These are phyloP conservation scores for Mythimna lalbum DNA, from an alignment of 2,888 invertebrate species.

Conservation along the genomic window DNA sequence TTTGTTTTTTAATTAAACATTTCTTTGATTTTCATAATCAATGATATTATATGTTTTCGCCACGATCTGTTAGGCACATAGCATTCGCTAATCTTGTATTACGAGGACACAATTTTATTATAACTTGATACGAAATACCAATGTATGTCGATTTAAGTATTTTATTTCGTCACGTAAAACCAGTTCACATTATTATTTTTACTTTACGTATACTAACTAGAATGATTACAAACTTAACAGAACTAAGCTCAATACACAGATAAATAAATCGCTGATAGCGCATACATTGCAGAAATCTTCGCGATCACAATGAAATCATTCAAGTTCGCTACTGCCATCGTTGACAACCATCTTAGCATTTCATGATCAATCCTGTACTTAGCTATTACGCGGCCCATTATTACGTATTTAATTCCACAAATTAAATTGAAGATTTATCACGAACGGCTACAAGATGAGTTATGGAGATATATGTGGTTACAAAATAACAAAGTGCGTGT, in stretches of 20 bases:
- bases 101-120: conserved; percentile 4
- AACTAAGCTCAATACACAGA: not conserved
- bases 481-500: conserved; percentile 20
- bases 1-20: not conserved
- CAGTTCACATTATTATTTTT: not conserved
- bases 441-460: conserved; percentile 29
- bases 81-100: not conserved
- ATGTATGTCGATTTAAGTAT: not conserved
- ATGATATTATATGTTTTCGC: not conserved
- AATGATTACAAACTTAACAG: not conserved
- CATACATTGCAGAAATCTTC: conserved; percentile 58
- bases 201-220: not conserved
- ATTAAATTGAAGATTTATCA: conserved; percentile 50
- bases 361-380: conserved; percentile 68
- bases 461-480: not conserved
- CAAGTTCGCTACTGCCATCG: conserved; percentile 74
- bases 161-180: conserved; percentile 6
- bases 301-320: conserved; percentile 68
- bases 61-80: not conserved
- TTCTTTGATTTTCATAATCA: not conserved
- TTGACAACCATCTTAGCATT: conserved; percentile 69
- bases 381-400: conserved; percentile 28
- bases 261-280: conserved; percentile 64
- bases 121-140: conserved; percentile 2
- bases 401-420: conserved; percentile 49